These are phyloP conservation scores for Apistogramma diplotaenia DNA, from an alignment of 2,113 vertebrate genomes.

Conservation along the genomic window DNA sequence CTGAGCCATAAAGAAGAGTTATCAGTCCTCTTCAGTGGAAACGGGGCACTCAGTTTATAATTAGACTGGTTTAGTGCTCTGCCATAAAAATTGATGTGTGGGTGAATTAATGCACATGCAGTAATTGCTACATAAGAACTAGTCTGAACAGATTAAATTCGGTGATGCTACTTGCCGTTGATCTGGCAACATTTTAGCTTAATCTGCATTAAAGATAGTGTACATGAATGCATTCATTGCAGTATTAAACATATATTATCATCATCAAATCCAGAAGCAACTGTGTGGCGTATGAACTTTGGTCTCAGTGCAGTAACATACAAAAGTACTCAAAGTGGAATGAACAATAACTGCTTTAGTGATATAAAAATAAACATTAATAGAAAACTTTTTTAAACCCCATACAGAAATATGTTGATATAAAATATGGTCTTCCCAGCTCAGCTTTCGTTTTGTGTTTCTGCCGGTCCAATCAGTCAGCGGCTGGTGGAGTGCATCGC, in stretches of 20 bases:
- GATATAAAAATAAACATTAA: neutral
- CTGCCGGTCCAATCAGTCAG: constrained; percentile 22
- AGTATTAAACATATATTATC: neutral
- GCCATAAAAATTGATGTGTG: neutral
- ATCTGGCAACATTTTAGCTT: neutral
- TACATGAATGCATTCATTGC: neutral
- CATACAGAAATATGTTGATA: neutral
- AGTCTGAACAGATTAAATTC: neutral
- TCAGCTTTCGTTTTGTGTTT: neutral
- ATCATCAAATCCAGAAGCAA: neutral
- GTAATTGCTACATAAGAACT: neutral
- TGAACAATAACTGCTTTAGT: neutral
- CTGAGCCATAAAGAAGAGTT: neutral
- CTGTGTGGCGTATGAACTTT: neutral
- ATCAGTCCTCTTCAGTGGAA: neutral
- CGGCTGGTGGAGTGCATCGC: constrained; percentile 3
- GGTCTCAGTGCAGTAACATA: neutral
- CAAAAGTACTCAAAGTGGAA: neutral
- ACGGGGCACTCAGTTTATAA: neutral
- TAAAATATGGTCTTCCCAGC: neutral
- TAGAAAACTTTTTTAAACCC: neutral
- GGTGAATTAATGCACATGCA: neutral
- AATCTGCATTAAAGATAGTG: neutral
- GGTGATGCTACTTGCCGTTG: neutral
- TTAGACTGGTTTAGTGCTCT: neutral